Evolutionary conservation across 2,797 vertebrate species (phyloP), one percentile per base, ranked within the genome.

Genomic region (Rhinogobio ventralis): DNA sequence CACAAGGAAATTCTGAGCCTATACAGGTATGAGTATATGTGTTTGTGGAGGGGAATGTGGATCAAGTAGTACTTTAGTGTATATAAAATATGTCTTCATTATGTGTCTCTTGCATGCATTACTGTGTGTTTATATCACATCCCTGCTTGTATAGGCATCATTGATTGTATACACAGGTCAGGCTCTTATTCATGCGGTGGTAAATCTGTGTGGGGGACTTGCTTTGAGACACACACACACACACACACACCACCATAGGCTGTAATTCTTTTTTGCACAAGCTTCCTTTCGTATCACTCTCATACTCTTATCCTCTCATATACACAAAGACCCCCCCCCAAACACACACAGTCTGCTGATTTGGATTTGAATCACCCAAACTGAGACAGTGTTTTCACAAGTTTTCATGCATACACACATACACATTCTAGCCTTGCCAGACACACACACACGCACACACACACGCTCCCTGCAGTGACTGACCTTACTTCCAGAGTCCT

Each of bases 401-500:
- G 20, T 83, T 74, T 82, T 66, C 64, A 49, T 64, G 72, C 76
- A 67, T 28, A 82, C 39, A 57, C 25, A 71, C n/a, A 84, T 30
- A 66, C 57, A 71, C 60, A 82, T 74, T 77, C 83, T 53, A 45
- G 45, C 75, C 74, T 62, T 77, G 73, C 19, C 57, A 74, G 30
- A 66, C 60, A 39, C 64, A 25, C 8, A 76, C 64, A 19, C 7
- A 80, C 45, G 30, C 51, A 76, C 81, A 90, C 91, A 92, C 95
- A 97, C 96, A 96, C 92, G 96, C 94, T 97, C 95, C 96, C 96
- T 97, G 94, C 95, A 96, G 95, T 92, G 96, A 99, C 96, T 97
- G 94, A 97, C 96, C 96, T 97, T 97, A 96, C 96, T 97, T 96
- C 96, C 96, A 94, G 96, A 97, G 95, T 97, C 96, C 96, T 97